phyloP scores from a whole-genome alignment of 2,113 vertebrate species.

The Erinaceus europaeus region DNA sequence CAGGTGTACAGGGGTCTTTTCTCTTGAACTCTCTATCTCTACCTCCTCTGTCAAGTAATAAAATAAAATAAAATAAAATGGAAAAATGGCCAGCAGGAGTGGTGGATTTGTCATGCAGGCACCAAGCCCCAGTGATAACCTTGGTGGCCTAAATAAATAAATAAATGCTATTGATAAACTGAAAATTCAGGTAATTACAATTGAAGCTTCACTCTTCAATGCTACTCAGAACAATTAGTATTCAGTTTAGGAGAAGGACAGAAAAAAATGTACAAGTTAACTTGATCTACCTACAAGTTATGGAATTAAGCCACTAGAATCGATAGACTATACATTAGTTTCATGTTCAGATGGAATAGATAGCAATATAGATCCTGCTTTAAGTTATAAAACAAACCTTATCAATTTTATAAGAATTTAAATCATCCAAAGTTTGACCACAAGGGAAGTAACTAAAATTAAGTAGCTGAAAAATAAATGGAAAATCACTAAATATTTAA shows the following conservation, averaged over 20 bases:
- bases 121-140: too few relatives aligned
- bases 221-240: neutral
- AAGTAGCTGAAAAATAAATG: neutral
- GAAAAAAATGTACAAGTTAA: neutral
- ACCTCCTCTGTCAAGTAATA: too few relatives aligned
- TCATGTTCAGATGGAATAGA: neutral
- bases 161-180: too few relatives aligned
- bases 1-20: too few relatives aligned
- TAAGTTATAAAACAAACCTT: slow-evolving; percentile 6
- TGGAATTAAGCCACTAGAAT: neutral
- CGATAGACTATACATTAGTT: neutral
- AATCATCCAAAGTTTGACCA: neutral
- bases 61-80: too few relatives aligned
- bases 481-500: neutral
- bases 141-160: too few relatives aligned
- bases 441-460: neutral
- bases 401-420: neutral
- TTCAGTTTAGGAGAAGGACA: neutral
- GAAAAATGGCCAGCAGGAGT: too few relatives aligned
- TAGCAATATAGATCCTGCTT: neutral
- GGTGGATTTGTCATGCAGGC: too few relatives aligned
- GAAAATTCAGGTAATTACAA: too few relatives aligned
- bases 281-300: neutral
- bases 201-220: neutral
- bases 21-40: too few relatives aligned